phyloP scores from a whole-genome alignment of 2,113 vertebrate genomes.

The Chinchilla lanigera region DNA sequence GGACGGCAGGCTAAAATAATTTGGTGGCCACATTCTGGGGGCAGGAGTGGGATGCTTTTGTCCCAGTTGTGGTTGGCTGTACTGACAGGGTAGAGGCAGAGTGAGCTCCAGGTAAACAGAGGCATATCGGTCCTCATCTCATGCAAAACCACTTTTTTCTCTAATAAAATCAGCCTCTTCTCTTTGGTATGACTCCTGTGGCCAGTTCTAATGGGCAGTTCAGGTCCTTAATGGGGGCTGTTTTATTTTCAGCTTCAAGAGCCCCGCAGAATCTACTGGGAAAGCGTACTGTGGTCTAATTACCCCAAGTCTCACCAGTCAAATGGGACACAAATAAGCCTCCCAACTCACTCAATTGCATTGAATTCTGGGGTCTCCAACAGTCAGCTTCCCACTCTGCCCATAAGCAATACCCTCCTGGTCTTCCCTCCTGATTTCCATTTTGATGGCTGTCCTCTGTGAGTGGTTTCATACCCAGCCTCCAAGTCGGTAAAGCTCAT shows the following conservation, averaged over 20 bases:
- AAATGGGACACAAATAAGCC: not conserved
- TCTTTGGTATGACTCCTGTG: not conserved
- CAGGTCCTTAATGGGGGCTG: not conserved
- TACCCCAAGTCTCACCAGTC: not conserved
- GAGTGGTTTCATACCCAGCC: not conserved
- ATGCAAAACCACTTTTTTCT: slow-evolving; percentile 2
- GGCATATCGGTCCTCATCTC: not conserved
- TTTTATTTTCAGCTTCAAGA: not conserved
- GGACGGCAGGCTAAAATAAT: slow-evolving; percentile 57
- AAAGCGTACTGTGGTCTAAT: not conserved
- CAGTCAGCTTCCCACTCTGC: not conserved
- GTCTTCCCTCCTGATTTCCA: not conserved
- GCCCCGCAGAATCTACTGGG: not conserved
- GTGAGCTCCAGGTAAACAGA: not conserved
- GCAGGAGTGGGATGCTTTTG: slow-evolving; percentile 5
- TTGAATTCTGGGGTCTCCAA: not conserved
- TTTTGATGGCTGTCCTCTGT: not conserved
- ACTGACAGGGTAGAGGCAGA: slow-evolving; percentile 2
- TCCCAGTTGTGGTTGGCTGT: not conserved
- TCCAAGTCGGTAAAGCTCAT: not conserved
- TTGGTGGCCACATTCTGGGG: slow-evolving; percentile 55
- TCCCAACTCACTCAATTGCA: not conserved
- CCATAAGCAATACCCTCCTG: not conserved
- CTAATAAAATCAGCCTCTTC: not conserved
- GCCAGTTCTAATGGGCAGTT: not conserved